These are phyloP conservation scores for Cantharis flavilabris DNA, from an alignment of 2,888 invertebrate species.

Conservation along the genomic window DNA sequence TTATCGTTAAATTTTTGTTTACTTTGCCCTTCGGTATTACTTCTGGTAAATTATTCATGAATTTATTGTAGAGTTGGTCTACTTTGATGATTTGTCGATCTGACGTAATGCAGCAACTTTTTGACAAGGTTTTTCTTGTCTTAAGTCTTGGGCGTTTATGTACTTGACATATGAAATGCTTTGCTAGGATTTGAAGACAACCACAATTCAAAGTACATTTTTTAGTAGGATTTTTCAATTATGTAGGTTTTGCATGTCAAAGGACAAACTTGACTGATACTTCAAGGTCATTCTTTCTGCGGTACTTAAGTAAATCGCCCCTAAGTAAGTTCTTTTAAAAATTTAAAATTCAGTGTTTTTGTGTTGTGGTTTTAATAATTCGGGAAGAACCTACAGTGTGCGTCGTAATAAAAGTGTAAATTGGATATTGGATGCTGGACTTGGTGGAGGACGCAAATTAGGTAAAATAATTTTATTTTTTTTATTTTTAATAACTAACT, in stretches of 20 bases:
- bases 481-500: background rate
- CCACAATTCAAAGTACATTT: background rate
- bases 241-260: background rate
- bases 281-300: background rate
- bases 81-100: background rate
- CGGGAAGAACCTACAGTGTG: background rate
- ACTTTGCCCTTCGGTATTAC: background rate
- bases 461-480: background rate
- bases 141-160: background rate
- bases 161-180: background rate
- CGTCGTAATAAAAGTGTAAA: background rate
- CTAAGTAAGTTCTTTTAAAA: too few relatives aligned
- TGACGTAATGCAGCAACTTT: background rate
- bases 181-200: background rate
- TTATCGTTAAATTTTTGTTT: background rate
- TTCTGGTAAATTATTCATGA: background rate
- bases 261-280: background rate
- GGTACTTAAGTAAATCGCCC: background rate
- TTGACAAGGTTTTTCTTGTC: background rate
- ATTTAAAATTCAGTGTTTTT: background rate
- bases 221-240: background rate
- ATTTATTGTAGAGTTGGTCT: background rate
- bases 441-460: background rate
- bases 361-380: background rate
- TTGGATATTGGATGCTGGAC: background rate